Base-by-base conservation (phyloP, 2,113 vertebrate species). In the Myrmophylax atrothorax region DNA sequence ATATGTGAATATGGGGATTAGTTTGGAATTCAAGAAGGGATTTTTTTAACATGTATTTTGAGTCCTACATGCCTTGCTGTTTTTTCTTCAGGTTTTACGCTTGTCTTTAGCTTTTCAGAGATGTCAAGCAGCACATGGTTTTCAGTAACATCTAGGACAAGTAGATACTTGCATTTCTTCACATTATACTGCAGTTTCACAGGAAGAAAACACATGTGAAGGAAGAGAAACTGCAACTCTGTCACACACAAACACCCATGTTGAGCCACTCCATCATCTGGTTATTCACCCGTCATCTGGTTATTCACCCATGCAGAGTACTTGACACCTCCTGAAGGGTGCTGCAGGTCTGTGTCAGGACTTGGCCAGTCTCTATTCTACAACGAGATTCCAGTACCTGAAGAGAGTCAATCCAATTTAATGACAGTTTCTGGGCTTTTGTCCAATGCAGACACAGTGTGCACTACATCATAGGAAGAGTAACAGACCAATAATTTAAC, bases 371-470 rank as follows among this genome's bases (percentile, higher is more conserved):
- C 62, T 66, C 59, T 72, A 46, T 3, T 64, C 67, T 76, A 58
- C 55, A 50, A 18, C 0, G 1, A 79, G n/a, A 33, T 58, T 18
- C 35, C 37, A 18, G 18, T 2, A 15, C 12, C 20, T 2, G 19
- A 62, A 47, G 55, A 70, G 6, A 60, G 22, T 11, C 33, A 53
- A 33, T 60, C 46, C 44, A 64, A n/a, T 79, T 56, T 40, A 79
- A 35, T 42, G 79, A 16, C 12, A 33, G 10, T 77, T 86, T 88
- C 50, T 66, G 6, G 3, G 55, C 52, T 88, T 63, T 62, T 73
- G 16, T 55, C 40, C 59, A 74, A 15, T 4, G 46, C 26, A 40
- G 62, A 13, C 18, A 35, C 13, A 26, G 29, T 9, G 10, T 50
- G 35, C 33, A 50, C 15, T 18, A 42, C 35, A 15, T 26, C 42